Base-by-base conservation (phyloP, 2,113 vertebrate species). In the Salvelinus sp. region DNA sequence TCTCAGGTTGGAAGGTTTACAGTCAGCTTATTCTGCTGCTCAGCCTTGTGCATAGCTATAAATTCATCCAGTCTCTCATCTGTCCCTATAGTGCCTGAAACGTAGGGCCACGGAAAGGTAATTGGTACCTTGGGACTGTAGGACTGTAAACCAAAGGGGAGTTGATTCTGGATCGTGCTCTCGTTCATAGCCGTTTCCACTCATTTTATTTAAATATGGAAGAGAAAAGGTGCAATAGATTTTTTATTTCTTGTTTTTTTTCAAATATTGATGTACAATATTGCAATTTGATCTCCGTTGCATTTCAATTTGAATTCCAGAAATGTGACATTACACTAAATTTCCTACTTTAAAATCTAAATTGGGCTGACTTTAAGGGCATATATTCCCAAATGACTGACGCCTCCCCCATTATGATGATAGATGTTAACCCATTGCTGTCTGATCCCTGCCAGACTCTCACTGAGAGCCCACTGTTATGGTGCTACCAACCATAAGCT, bases 21-120 rank as follows among this genome's bases (percentile, higher is more conserved):
- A 73, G 70, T 64, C 83, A 83, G 80, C 76, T 90, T 87, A 87
- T 90, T 90, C 83, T 88, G 77, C 88, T 89, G 73, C 73, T 78
- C 76, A 62, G 83, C 84, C 83, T 79, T 81, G 81, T 84, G 76
- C 70, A 75, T 82, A 44, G 7, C 38, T 2, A 44, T 44, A 44
- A 10, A 44, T 44, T 10, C 2, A 44, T 10, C 38, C 38, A 44
- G 38, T 44, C 38, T 69, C 70, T 84, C 38, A 44, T 44, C 38
- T 44, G 38, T 76, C 70, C 67, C 74, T 38, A 76, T 83, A 63
- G 70, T 50, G 58, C 78, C 83, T 80, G 70, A 70, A 79, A 79
- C 66, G 9, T 54, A 23, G 72, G 22, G 80, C 85, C 82, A 81
- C 72, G 73, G 69, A 87, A 89, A 91, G 90, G 89, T 88, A 85